Conservation (phyloP, 1,140 invertebrate species). For the Drusus annulatus region DNA sequence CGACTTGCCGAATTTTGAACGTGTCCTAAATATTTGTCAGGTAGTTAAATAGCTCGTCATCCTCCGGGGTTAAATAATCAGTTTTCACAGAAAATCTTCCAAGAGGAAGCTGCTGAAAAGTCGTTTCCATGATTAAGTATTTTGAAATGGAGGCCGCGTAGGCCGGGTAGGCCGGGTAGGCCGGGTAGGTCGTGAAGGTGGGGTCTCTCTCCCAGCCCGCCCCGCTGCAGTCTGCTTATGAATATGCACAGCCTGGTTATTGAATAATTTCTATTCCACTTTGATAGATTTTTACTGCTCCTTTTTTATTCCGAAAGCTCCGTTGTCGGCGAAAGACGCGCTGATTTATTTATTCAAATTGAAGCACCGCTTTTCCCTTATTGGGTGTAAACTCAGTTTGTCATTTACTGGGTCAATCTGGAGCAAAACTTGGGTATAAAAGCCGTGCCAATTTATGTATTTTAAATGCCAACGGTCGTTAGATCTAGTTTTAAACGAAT, state of each 20-base stretch:
- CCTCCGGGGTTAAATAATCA: no score
- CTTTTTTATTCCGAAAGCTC: conserved; percentile 10
- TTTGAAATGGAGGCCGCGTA: conserved; percentile 9
- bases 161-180: no score
- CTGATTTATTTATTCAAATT: conserved; percentile 49
- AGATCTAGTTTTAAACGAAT: neutral
- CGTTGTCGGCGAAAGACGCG: conserved; percentile 3
- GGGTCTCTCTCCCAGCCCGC: no score
- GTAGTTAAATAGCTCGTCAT: no score
- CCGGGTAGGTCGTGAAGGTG: no score
- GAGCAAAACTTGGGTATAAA: neutral
- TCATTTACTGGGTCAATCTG: conserved; percentile 24
- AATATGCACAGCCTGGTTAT: conserved; percentile 48
- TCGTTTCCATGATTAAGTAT: conserved; percentile 30
- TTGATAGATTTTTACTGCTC: conserved; percentile 11
- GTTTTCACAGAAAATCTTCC: no score
- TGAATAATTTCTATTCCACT: conserved; percentile 50
- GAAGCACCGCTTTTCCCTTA: conserved; percentile 6
- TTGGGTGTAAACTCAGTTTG: conserved; percentile 23
- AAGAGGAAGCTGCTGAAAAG: neutral
- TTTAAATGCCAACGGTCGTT: neutral
- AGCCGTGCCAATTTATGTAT: neutral
- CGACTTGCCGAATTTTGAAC: no score
- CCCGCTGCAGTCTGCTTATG: conserved; percentile 44
- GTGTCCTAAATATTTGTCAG: no score